A percentile compares a stretch with the other conserved stretches of the same genome.
Evolutionary conservation across 1,140 invertebrate genomes (phyloP).

Genomic region (Zeugodacus cucurbitae): DNA sequence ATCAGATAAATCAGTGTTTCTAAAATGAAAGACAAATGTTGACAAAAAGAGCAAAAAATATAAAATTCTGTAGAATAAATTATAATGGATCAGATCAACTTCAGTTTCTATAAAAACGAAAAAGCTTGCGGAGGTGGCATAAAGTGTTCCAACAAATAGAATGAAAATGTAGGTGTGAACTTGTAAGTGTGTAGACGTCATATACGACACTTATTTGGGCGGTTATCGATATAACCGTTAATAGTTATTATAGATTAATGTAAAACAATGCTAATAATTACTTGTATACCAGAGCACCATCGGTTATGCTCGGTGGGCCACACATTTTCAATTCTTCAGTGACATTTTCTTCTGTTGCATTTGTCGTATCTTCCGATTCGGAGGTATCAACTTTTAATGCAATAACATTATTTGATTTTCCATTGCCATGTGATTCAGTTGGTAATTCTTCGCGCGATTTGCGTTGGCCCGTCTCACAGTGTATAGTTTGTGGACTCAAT

Average conservation of each 20-base stretch:
- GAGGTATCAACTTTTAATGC: slow-evolving; percentile 49
- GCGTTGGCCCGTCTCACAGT: slow-evolving; percentile 66
- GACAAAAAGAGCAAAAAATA: too few species aligned
- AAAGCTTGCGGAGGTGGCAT: too few species aligned
- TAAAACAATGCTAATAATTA: slow-evolving; percentile 44
- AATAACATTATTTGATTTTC: slow-evolving; percentile 26
- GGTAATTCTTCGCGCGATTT: slow-evolving; percentile 56
- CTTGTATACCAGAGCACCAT: slow-evolving; percentile 62
- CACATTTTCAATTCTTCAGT: slow-evolving; percentile 61
- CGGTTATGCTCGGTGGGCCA: slow-evolving; percentile 56
- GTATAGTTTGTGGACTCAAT: slow-evolving; percentile 71
- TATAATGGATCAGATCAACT: too few species aligned
- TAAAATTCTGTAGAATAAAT: too few species aligned
- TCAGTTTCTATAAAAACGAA: too few species aligned
- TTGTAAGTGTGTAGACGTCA: too few species aligned
- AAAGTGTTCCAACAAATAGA: too few species aligned
- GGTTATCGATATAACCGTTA: too few species aligned
- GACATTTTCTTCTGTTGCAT: slow-evolving; percentile 55
- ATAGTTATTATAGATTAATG: too few species aligned
- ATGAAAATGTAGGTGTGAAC: too few species aligned
- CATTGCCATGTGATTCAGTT: neutral
- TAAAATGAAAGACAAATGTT: neutral
- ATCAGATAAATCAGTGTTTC: slow-evolving; percentile 55
- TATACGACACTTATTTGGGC: too few species aligned
- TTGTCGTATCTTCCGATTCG: slow-evolving; percentile 67